A percentile compares a stretch with the other conserved stretches of the same genome.
phyloP scores from a whole-genome alignment of 2,888 invertebrate genomes.

The Hetaerina titia region DNA sequence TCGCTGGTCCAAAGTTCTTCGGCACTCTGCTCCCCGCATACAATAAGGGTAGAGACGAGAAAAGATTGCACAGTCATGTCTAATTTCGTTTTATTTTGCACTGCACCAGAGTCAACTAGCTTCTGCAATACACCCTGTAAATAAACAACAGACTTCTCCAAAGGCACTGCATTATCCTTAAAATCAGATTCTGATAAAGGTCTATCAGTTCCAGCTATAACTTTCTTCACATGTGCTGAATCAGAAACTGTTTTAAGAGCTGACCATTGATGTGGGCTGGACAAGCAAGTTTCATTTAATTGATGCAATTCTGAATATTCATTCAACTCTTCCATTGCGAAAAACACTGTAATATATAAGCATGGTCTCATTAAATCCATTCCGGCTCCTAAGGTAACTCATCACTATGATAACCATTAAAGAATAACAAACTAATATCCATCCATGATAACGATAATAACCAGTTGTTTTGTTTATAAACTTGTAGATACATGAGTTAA shows the following conservation, averaged over 20 bases:
- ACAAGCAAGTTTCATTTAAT: not conserved
- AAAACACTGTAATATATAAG: not conserved
- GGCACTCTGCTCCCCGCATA: slow-evolving; percentile 34
- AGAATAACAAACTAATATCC: not conserved
- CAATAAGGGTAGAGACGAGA: not conserved
- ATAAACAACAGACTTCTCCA: not conserved
- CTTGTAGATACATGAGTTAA: not conserved
- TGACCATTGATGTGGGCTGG: not conserved
- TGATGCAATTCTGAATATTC: not conserved
- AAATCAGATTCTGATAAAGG: slow-evolving; percentile 3
- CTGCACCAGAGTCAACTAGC: not conserved
- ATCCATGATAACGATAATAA: too few relatives aligned
- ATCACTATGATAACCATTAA: not conserved
- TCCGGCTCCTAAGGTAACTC: not conserved
- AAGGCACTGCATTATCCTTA: not conserved
- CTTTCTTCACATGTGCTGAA: slow-evolving; percentile 3
- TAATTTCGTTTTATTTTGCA: not conserved
- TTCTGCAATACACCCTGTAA: not conserved
- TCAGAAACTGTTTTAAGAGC: slow-evolving; percentile 9
- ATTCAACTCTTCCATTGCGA: not conserved
- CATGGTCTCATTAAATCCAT: too few relatives aligned
- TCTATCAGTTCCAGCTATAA: not conserved
- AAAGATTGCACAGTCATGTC: not conserved
- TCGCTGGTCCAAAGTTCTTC: slow-evolving; percentile 43
- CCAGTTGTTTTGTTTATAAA: too few relatives aligned